Percentiles rank a stretch among this genome's conserved stretches.
Conservation (phyloP, 2,113 vertebrate species). For the Prunella fulvescens region DNA sequence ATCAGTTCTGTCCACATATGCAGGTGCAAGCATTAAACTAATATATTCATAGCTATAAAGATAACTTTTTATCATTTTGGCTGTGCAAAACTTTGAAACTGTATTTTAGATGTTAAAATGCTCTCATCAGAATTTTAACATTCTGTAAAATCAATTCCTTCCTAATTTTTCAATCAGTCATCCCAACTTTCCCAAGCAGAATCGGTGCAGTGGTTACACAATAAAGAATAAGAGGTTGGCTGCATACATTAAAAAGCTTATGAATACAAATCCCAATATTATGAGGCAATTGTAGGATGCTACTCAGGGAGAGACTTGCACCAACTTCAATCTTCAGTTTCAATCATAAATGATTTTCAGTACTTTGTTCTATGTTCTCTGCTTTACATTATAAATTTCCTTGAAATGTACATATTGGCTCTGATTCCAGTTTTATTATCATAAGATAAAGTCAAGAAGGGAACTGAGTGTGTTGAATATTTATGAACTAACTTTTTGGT, state of each 20-base stretch:
- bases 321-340: slow-evolving; percentile 10
- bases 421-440: slow-evolving; percentile 29
- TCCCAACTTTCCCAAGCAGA: background rate
- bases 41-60: background rate
- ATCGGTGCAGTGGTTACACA: background rate
- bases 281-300: background rate
- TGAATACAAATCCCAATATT: background rate
- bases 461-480: slow-evolving; percentile 57
- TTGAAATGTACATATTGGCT: background rate
- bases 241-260: background rate
- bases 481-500: slow-evolving; percentile 50
- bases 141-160: background rate
- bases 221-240: background rate
- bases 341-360: slow-evolving; percentile 24
- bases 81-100: background rate
- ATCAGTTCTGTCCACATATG: background rate
- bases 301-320: background rate
- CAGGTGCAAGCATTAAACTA: background rate
- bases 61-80: background rate
- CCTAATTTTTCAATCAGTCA: slow-evolving; percentile 21
- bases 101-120: background rate
- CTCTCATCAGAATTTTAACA: background rate
- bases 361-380: slow-evolving; percentile 18
- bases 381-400: background rate
- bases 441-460: slow-evolving; percentile 54